phyloP scores from a whole-genome alignment of 2,888 invertebrate species.

The Tetheella fluctuosa region DNA sequence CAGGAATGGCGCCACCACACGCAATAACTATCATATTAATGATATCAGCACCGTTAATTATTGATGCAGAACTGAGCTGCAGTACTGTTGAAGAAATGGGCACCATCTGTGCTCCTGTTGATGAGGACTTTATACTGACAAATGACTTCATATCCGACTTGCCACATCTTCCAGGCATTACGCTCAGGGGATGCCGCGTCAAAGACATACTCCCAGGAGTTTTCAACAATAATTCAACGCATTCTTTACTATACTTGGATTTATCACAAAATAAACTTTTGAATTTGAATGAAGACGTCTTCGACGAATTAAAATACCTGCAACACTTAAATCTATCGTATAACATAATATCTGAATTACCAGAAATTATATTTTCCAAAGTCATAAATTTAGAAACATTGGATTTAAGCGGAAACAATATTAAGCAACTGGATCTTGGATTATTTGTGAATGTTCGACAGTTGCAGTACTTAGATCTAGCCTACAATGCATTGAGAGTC shows the following conservation, averaged over 20 bases:
- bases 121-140: slow-evolving; percentile 39
- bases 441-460: not conserved
- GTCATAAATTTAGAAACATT: not conserved
- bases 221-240: slow-evolving; percentile 29
- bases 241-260: slow-evolving; percentile 34
- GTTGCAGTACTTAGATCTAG: not conserved
- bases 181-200: slow-evolving; percentile 46
- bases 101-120: slow-evolving; percentile 35
- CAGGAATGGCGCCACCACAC: slow-evolving; percentile 13
- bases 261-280: slow-evolving; percentile 43
- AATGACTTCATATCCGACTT: slow-evolving; percentile 50
- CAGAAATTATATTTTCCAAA: not conserved
- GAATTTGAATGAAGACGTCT: slow-evolving; percentile 33
- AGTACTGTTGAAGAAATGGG: slow-evolving; percentile 25
- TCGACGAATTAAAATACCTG: slow-evolving; percentile 34
- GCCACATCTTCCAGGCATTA: slow-evolving; percentile 39
- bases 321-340: not conserved
- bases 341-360: slow-evolving; percentile 10
- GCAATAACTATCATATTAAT: slow-evolving; percentile 12
- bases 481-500: not conserved
- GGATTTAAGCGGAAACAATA: not conserved
- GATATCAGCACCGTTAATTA: slow-evolving; percentile 11
- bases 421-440: not conserved
- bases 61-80: slow-evolving; percentile 36
- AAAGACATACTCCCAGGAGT: slow-evolving; percentile 38